Conservation (phyloP, 2,888 invertebrate genomes). For the Leucoptera coffeella region DNA sequence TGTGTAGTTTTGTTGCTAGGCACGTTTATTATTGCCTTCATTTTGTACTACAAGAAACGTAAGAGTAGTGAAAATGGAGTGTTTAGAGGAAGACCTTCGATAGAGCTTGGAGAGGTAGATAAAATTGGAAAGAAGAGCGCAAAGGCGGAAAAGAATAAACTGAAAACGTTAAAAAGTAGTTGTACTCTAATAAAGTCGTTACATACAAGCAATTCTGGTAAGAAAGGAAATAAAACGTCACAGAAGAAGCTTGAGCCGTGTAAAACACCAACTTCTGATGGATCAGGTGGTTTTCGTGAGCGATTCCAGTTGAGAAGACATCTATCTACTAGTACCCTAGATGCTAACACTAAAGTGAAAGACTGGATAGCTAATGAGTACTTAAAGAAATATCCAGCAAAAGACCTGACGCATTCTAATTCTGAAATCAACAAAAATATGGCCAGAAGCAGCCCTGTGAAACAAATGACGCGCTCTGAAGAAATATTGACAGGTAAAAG, state of each 20-base stretch:
- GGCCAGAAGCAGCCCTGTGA: conserved; percentile 21
- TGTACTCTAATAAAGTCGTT: conserved; percentile 56
- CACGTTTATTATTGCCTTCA: conserved; percentile 64
- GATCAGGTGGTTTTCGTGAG: conserved; percentile 51
- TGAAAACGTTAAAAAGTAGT: conserved; percentile 41
- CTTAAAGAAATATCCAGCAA: conserved; percentile 65
- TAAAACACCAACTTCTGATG: conserved; percentile 51
- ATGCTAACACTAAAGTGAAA: conserved; percentile 78
- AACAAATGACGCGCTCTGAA: conserved; percentile 43
- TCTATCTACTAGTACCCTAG: conserved; percentile 74
- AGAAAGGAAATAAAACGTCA: conserved; percentile 42
- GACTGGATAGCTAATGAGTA: conserved; percentile 83
- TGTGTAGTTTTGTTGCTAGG: conserved; percentile 66
- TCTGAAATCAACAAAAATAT: conserved; percentile 26
- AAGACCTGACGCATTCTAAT: conserved; percentile 52
- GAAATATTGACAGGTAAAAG: conserved; percentile 31
- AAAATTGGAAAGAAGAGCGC: conserved; percentile 37
- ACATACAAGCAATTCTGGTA: conserved; percentile 42
- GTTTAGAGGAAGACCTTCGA: conserved; percentile 35
- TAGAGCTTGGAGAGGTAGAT: conserved; percentile 42
- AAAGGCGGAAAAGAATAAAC: conserved; percentile 35
- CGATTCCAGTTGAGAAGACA: conserved; percentile 63
- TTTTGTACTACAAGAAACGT: conserved; percentile 62
- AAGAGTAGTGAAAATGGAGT: conserved; percentile 42
- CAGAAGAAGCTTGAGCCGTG: conserved; percentile 44